These are phyloP conservation scores for Automeris io DNA, from an alignment of 2,888 invertebrate species.

Conservation along the genomic window DNA sequence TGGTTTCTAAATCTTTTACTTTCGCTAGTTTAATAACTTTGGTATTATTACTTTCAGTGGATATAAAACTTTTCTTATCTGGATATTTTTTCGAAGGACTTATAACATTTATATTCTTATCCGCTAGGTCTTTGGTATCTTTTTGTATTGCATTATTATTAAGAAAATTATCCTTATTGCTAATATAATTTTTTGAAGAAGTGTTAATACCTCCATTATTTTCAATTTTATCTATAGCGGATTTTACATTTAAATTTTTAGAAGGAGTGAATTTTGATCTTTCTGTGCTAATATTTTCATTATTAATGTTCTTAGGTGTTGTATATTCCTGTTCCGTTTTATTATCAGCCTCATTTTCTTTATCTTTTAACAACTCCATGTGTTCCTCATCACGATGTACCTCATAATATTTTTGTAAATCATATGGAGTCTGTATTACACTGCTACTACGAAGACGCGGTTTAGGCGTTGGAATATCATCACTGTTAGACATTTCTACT, in stretches of 20 bases:
- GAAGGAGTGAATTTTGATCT: slow-evolving; percentile 31
- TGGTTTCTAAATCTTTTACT: slow-evolving; percentile 67
- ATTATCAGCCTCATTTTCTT: slow-evolving; percentile 35
- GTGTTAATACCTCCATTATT: slow-evolving; percentile 37
- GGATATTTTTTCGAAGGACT: slow-evolving; percentile 72
- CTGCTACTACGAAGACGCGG: slow-evolving; percentile 66
- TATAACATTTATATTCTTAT: slow-evolving; percentile 60
- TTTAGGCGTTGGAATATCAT: slow-evolving; percentile 50
- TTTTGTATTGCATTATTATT: slow-evolving; percentile 64
- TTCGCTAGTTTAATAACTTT: slow-evolving; percentile 64
- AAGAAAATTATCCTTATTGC: slow-evolving; percentile 47
- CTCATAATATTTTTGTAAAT: slow-evolving; percentile 69
- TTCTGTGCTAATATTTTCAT: slow-evolving; percentile 37
- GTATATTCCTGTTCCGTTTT: slow-evolving; percentile 45
- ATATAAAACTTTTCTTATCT: slow-evolving; percentile 58
- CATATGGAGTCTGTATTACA: slow-evolving; percentile 71
- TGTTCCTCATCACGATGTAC: slow-evolving; percentile 68
- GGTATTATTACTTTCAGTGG: slow-evolving; percentile 54
- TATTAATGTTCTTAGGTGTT: slow-evolving; percentile 48
- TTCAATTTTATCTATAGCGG: slow-evolving; percentile 25
- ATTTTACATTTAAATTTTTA: slow-evolving; percentile 22
- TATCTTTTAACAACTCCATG: slow-evolving; percentile 59
- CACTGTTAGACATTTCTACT: slow-evolving; percentile 30
- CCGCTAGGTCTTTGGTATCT: slow-evolving; percentile 66
- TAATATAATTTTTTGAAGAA: slow-evolving; percentile 37